Evolutionary conservation across 2,113 vertebrate species (phyloP), one percentile per base, ranked within the genome.

Genomic region (Psittacus erithacus): DNA sequence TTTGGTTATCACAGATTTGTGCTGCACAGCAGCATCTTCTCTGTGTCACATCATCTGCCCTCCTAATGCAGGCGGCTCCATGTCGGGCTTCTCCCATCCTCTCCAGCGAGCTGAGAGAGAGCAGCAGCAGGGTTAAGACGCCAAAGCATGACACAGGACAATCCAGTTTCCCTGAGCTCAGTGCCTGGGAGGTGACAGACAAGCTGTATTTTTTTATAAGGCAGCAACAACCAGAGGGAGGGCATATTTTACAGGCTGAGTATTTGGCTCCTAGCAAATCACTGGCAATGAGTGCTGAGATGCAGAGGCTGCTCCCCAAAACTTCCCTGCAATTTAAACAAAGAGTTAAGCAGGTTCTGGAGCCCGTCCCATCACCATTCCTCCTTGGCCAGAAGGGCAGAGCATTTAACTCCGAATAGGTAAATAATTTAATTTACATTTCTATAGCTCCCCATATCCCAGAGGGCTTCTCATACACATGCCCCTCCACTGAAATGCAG

Each of bases 341-440:
- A 71, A 70, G 84, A 70, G 81, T 35, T 18, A 15, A 74, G 4
- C 46, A 33, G 69, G 28, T 17, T n/a, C 82, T 17, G 84, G 50
- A 85, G 82, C 82, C 25, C 15, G 0, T 14, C 57, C 64, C 50
- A 23, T 7, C 44, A 75, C 7, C 11, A 1, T 53, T 73, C 91
- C 94, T 96, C 91, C 94, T 93, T 86, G 92, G 86, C 76, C 91
- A 96, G 80, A 96, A 97, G 91, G 96, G 91, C 94, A 97, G 77
- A 95, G 69, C 88, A 2, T 92, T 90, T 92, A 64, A 22, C 85
- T 27, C 20, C 1, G 84, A 94, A 79, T 28, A 84, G 89, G 93
- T 93, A 93, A 96, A 96, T 86, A 95, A 93, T 82, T 94, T 76
- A 8, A 96, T 95, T 93, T 93, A 69, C 94, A 93, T 97, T 95